Conservation (phyloP, 2,888 invertebrate species). For the Cancer borealis region DNA sequence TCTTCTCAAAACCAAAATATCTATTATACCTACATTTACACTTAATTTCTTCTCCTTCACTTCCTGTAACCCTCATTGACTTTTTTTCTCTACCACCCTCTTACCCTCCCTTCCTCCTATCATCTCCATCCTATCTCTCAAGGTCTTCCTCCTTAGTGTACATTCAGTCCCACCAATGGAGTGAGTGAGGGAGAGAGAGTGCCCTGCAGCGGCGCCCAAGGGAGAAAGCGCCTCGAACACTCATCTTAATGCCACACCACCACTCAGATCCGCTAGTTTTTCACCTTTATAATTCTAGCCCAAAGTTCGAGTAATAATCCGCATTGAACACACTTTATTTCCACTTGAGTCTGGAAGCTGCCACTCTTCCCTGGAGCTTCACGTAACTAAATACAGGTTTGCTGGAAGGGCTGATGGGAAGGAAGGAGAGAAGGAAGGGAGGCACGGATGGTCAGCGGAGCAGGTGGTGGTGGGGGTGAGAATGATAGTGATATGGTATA, state of each 20-base stretch:
- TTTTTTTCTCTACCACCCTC: neutral
- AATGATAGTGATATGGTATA: neutral
- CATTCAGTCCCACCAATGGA: neutral
- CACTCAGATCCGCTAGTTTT: constrained; percentile 25
- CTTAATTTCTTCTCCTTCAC: neutral
- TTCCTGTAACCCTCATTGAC: neutral
- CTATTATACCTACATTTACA: neutral
- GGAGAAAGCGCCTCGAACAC: neutral
- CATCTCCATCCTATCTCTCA: constrained; percentile 17
- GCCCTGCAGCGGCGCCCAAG: neutral
- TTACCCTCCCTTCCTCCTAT: neutral
- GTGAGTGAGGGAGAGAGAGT: neutral
- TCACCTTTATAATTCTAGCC: neutral
- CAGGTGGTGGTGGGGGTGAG: neutral
- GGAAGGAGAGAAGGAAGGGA: neutral
- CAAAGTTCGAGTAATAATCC: neutral
- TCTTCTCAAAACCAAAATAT: neutral
- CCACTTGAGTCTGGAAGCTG: neutral
- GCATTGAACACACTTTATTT: neutral
- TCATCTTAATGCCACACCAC: neutral
- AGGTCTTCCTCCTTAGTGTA: neutral
- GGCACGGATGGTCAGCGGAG: neutral
- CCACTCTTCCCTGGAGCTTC: neutral
- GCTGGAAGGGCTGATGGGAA: neutral
- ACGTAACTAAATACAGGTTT: neutral